Evolutionary conservation across 2,113 vertebrate genomes (phyloP).

Genomic region (Pseudorhombus dupliciocellatus): DNA sequence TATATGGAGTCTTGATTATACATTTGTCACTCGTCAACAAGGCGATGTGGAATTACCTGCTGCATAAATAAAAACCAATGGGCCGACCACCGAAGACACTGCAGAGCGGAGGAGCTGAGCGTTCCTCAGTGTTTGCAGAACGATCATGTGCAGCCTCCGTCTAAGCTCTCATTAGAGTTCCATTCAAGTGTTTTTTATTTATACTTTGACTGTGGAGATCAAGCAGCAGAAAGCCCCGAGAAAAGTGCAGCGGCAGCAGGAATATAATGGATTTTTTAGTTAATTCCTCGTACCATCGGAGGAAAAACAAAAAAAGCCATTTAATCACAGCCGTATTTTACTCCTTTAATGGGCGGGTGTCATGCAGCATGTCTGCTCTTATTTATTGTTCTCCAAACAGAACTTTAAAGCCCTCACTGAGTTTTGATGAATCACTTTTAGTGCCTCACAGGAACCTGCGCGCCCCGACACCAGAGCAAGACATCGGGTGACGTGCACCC

Average conservation of each 20-base stretch:
- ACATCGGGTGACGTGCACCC: background rate
- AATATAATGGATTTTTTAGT: background rate
- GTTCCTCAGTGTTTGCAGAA: background rate
- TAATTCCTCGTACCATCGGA: background rate
- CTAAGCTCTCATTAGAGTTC: background rate
- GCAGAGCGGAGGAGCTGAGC: background rate
- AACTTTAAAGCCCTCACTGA: background rate
- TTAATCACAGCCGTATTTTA: background rate
- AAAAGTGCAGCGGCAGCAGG: background rate
- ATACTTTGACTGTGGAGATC: background rate
- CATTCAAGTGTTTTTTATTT: background rate
- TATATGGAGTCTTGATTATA: background rate
- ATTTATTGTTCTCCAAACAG: background rate
- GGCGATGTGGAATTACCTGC: background rate
- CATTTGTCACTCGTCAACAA: background rate
- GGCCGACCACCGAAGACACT: background rate
- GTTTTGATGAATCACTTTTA: background rate
- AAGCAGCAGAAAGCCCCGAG: background rate
- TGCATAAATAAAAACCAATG: too few species aligned
- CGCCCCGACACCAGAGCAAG: too few species aligned
- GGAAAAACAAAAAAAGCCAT: too few species aligned
- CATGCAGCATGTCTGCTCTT: background rate
- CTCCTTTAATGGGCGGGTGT: background rate
- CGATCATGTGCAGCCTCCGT: conserved; percentile 4
- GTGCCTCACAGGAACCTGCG: background rate